Evolutionary conservation across 2,888 invertebrate genomes (phyloP), one percentile per base, ranked within the genome.

Genomic region (Lasioglossum villosulum): DNA sequence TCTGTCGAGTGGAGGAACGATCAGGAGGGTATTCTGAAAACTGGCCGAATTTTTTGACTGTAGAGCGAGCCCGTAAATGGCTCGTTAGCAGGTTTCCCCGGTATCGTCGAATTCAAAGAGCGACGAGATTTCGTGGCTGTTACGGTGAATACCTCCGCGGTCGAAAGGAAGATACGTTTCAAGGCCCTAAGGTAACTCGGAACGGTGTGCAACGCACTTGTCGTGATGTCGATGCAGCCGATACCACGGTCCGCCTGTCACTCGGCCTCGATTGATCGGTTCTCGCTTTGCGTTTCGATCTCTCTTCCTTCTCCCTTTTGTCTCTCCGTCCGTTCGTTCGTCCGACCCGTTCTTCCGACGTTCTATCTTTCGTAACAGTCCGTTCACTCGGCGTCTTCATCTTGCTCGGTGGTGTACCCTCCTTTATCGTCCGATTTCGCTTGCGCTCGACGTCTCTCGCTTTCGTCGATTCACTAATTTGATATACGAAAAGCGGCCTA

Each of bases 181-280:
- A 76, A 82, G 81, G 86, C 82, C 82, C 80, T 88, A 88, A 89
- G 90, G 88, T 88, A 88, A 89, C 87, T 88, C 86, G 79, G 87
- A 91, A 90, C 89, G 90, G 89, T 87, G 86, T 88, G 88, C 92
- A 75, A 80, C 90, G 91, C 91, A 93, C 93, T 93, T 93, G 93
- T 93, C 93, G 92, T 87, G 89, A 80, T 91, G 91, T 93, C 91
- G 93, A 93, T 93, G 90, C 85, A 84, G 82, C 82, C 84, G 92
- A 93, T 93, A 92, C 88, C 91, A 86, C 89, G 90, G 90, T 72
- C 90, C 90, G 88, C 91, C 92, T 93, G 93, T 93, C 94, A 93
- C 90, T 91, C 90, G 89, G 87, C 90, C 90, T 93, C 92, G 93
- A 94, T 94, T 92, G 94, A 94, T 94, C 92, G 93, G 86, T 92